phyloP scores from a whole-genome alignment of 2,797 vertebrate species.

The Hydrolagus colliei region DNA sequence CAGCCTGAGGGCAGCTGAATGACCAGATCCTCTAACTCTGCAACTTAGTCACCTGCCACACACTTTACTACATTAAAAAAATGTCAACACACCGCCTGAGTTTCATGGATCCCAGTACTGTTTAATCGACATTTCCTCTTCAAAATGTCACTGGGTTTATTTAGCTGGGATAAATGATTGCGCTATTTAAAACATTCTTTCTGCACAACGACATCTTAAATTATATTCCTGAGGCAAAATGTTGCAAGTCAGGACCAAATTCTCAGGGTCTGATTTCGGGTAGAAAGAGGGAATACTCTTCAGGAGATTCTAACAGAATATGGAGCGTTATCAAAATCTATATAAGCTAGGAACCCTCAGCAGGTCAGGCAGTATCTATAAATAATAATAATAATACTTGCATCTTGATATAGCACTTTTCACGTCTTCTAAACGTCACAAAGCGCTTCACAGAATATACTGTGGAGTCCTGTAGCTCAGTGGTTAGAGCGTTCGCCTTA shows the following conservation, averaged over 20 bases:
- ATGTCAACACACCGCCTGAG: not conserved
- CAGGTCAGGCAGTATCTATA: not conserved
- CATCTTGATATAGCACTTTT: not conserved
- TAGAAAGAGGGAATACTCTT: not conserved
- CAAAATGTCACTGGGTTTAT: not conserved
- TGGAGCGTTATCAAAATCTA: not conserved
- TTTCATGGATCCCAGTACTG: not conserved
- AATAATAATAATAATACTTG: slow-evolving; percentile 19
- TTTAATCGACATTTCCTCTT: not conserved
- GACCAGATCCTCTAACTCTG: no score
- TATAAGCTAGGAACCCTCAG: not conserved
- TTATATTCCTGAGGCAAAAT: not conserved
- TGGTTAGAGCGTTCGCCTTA: no score
- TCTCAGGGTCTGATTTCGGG: not conserved
- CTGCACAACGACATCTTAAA: not conserved
- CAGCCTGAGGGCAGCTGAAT: no score
- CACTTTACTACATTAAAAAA: not conserved
- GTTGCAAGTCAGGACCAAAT: not conserved
- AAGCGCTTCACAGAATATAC: no score
- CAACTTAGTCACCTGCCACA: no score
- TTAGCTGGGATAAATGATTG: not conserved
- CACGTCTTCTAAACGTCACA: no score
- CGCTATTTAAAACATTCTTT: not conserved
- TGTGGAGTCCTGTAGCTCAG: no score
- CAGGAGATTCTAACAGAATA: not conserved